These are phyloP conservation scores for Actinostola sp. DNA, from an alignment of 92 coral and sea anemone genomes.

Conservation along the genomic window DNA sequence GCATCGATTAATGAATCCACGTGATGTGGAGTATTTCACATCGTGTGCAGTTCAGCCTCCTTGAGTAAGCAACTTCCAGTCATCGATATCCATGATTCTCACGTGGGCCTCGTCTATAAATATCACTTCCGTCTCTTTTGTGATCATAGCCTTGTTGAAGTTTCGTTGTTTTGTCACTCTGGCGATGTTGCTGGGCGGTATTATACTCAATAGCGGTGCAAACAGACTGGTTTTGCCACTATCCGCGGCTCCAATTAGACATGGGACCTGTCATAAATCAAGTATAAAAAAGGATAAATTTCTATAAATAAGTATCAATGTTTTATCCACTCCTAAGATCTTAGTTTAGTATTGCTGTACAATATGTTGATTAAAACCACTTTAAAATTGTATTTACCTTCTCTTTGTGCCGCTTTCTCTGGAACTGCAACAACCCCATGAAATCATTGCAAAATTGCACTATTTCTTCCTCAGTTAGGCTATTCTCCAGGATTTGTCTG, in stretches of 20 bases:
- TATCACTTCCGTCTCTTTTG: conserved; percentile 6
- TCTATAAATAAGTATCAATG: too few relatives aligned
- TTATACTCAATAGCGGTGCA: conserved; percentile 2
- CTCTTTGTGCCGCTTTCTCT: conserved; percentile 16
- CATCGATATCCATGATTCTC: conserved; percentile 12
- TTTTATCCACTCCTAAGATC: background rate
- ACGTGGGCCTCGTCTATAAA: conserved; percentile 21
- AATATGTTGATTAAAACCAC: too few relatives aligned
- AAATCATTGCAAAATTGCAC: conserved; percentile 14
- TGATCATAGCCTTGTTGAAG: conserved; percentile 17
- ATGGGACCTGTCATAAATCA: conserved; percentile 3
- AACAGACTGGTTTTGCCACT: conserved; percentile 24
- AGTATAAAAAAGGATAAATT: background rate
- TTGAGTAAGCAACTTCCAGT: conserved; percentile 20
- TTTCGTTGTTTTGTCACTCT: conserved; percentile 17
- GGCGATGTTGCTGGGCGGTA: conserved; percentile 12
- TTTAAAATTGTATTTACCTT: background rate
- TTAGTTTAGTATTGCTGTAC: background rate
- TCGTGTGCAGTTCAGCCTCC: conserved; percentile 23
- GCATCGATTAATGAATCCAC: conserved; percentile 9
- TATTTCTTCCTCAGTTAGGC: conserved; percentile 21
- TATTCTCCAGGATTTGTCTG: conserved; percentile 31
- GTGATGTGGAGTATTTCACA: conserved; percentile 6
- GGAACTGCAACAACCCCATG: conserved; percentile 8
- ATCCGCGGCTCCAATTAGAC: conserved; percentile 20